A percentile compares a stretch with the other conserved stretches of the same genome.
These are phyloP conservation scores for Tragelaphus oryx DNA, from an alignment of 2,797 vertebrate genomes.

Conservation along the genomic window DNA sequence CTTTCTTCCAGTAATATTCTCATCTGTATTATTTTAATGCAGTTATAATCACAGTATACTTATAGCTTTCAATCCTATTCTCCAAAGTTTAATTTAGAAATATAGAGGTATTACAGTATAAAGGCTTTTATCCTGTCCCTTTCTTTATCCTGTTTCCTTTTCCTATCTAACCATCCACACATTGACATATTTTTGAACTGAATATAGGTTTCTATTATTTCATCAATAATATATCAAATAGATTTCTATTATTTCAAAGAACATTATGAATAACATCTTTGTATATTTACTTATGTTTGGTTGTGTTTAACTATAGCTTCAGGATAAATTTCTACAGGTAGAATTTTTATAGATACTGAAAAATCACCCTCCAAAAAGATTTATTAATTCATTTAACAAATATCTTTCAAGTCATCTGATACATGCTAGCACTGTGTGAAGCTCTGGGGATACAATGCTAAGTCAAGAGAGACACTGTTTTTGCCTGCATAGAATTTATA, in stretches of 20 bases:
- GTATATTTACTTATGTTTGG: slow-evolving; percentile 3
- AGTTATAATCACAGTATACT: background rate
- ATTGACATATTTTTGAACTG: background rate
- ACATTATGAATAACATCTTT: background rate
- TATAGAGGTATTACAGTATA: background rate
- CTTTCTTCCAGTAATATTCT: slow-evolving; percentile 35
- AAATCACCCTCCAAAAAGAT: background rate
- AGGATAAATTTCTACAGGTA: slow-evolving; percentile 7
- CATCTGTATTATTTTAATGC: slow-evolving; percentile 30
- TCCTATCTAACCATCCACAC: background rate
- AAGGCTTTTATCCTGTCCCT: background rate
- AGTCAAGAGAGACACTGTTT: background rate
- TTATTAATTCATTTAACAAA: background rate
- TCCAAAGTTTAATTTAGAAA: slow-evolving; percentile 19
- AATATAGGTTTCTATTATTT: slow-evolving; percentile 19
- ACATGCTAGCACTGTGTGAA: background rate
- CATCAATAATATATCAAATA: background rate
- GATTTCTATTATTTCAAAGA: slow-evolving; percentile 32
- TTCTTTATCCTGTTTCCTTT: background rate
- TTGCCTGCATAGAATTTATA: background rate
- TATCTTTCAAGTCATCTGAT: background rate
- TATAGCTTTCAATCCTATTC: slow-evolving; percentile 13
- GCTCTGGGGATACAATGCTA: background rate
- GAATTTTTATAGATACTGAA: background rate
- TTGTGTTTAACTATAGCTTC: background rate